phyloP scores from a whole-genome alignment of 2,113 vertebrate genomes.

The Cochlearius cochlearius region DNA sequence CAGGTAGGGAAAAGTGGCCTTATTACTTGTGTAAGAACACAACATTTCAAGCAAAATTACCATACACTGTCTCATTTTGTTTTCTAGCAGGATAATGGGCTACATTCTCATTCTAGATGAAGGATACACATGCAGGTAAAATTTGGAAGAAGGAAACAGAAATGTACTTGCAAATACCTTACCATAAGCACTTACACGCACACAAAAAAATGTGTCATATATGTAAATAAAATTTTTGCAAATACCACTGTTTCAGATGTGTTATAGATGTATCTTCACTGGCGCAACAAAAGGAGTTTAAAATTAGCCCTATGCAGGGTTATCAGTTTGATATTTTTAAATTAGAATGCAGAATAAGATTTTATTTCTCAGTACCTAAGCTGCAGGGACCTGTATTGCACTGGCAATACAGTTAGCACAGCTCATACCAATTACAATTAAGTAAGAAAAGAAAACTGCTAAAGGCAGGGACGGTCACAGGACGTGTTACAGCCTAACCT shows the following conservation, averaged over 20 bases:
- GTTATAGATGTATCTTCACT: neutral
- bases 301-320: neutral
- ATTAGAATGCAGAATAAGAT: neutral
- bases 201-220: neutral
- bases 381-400: neutral
- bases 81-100: neutral
- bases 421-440: neutral
- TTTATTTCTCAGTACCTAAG: neutral
- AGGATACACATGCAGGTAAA: neutral
- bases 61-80: neutral
- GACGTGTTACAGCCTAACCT: too few species aligned
- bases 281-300: too few species aligned
- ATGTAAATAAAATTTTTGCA: neutral
- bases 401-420: neutral
- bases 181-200: neutral
- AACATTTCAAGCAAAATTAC: neutral
- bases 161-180: neutral
- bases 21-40: neutral
- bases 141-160: neutral
- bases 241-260: neutral
- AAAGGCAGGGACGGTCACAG: neutral
- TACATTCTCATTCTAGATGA: neutral
- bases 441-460: neutral
- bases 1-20: neutral
- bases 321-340: neutral